Evolutionary conservation across 2,888 invertebrate species (phyloP), one percentile per base, ranked within the genome.

Genomic region (Thalpophila matura): DNA sequence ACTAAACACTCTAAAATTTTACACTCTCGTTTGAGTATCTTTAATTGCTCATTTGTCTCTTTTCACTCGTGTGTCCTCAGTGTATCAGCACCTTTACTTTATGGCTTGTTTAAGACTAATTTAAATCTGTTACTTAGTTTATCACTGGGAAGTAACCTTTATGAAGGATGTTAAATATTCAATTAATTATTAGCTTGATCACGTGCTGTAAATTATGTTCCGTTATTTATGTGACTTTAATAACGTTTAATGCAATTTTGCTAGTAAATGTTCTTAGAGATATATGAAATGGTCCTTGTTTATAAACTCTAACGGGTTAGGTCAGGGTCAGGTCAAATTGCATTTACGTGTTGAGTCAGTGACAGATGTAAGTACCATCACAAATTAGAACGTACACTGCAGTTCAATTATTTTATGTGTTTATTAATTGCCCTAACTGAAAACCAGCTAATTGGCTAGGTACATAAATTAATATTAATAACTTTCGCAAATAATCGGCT

Each of bases 31-130:
- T n/a, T n/a, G n/a, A n/a, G n/a, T n/a, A n/a, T n/a, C n/a, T n/a
- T n/a, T n/a, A n/a, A n/a, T n/a, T n/a, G n/a, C n/a, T n/a, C n/a
- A n/a, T n/a, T n/a, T n/a, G n/a, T n/a, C n/a, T n/a, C n/a, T n/a
- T n/a, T n/a, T n/a, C n/a, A n/a, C n/a, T n/a, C n/a, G n/a, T n/a
- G n/a, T n/a, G n/a, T n/a, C n/a, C n/a, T n/a, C n/a, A n/a, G n/a
- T n/a, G n/a, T 12, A 18, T 2, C 1, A 0, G n/a, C 33, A 31
- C 35, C 33, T 61, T 29, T 24, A 4, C 6, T 0, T 9, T 16
- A 5, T 2, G 7, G 4, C 20, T 20, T 57, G 57, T 64, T 38
- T 42, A 56, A 24, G 45, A 38, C 66, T 65, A 54, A 59, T 51
- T 18, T 9, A 12, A 4, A 27, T 27, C 12, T 18, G 10, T 24